These are phyloP conservation scores for Herpailurus yagouaroundi DNA, from an alignment of 2,113 vertebrate species.

Conservation along the genomic window DNA sequence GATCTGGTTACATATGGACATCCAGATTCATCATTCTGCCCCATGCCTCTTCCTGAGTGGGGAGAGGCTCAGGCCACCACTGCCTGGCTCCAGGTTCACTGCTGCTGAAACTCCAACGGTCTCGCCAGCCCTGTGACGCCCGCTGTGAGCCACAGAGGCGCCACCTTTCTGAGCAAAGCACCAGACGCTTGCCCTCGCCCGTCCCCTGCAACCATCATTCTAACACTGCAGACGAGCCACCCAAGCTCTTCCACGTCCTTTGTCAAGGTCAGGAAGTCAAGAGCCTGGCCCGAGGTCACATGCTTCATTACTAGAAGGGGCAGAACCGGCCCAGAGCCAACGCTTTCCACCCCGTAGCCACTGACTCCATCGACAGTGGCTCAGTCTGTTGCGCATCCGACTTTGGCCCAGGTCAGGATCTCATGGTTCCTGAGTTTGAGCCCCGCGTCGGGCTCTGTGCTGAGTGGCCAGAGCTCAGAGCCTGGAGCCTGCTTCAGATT, in stretches of 20 bases:
- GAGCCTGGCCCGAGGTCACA: neutral
- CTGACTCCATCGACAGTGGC: neutral
- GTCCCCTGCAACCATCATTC: too few relatives aligned
- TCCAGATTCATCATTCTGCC: neutral
- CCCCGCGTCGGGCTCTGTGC: too few relatives aligned
- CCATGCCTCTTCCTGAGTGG: neutral
- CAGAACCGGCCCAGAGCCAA: neutral
- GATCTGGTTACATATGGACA: neutral
- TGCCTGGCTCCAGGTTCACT: neutral
- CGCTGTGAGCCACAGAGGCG: accelerated
- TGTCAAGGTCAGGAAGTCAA: neutral
- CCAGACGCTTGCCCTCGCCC: neutral
- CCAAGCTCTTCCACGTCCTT: neutral
- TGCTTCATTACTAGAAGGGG: neutral
- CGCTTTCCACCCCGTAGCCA: neutral
- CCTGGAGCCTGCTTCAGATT: too few relatives aligned
- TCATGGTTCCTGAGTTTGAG: too few relatives aligned
- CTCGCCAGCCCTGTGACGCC: accelerated
- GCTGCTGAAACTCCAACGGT: neutral
- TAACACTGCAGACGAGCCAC: neutral
- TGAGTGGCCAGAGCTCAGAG: too few relatives aligned
- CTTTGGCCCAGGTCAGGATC: too few relatives aligned
- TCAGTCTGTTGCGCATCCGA: too few relatives aligned
- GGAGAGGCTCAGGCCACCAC: neutral
- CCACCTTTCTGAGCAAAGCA: neutral